Base-by-base conservation (phyloP, 2,888 invertebrate species). In the Melanophora roralis region DNA sequence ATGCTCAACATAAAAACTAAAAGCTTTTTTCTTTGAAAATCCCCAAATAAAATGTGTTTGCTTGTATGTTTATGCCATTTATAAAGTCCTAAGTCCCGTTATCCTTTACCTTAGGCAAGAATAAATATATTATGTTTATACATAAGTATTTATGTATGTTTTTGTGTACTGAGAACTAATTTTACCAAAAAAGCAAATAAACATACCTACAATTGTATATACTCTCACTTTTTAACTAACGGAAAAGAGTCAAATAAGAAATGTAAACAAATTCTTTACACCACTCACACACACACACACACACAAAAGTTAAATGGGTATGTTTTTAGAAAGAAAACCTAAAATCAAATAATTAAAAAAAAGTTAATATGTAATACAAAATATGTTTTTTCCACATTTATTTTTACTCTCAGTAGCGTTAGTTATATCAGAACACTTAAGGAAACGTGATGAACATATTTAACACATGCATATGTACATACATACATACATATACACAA, bases 91-190 rank as follows among this genome's bases (percentile, higher is more conserved):
- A 65, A 21, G 62, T 62, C 34, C 16, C 21, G 62, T 62, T 64
- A 76, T 76, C 36, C 60, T 68, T 62, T 75, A 67, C 60, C 45
- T 53, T 53, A 55, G 68, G 67, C 53, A 73, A 62, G 53, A 34
- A 27, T 3, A 64, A 55, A 47, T 9, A 49, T 36, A 19, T 40
- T 12, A 72, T 53, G n/a, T n/a, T n/a, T n/a, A n/a, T n/a, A n/a
- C n/a, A n/a, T n/a, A n/a, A n/a, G n/a, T n/a, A n/a, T n/a, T n/a
- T n/a, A n/a, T n/a, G n/a, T n/a, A n/a, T n/a, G n/a, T n/a, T n/a
- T n/a, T n/a, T n/a, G n/a, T n/a, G 62, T 19, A 62, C 40, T 47
- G 12, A 69, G 34, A 34, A 5, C 27, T 23, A 45, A 21, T 47
- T 38, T 47, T 45, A 21, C 1, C 21, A 16, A 32, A 43, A 40